Evolutionary conservation across 2,888 invertebrate genomes (phyloP).

Genomic region (Eumerus sabulonum): DNA sequence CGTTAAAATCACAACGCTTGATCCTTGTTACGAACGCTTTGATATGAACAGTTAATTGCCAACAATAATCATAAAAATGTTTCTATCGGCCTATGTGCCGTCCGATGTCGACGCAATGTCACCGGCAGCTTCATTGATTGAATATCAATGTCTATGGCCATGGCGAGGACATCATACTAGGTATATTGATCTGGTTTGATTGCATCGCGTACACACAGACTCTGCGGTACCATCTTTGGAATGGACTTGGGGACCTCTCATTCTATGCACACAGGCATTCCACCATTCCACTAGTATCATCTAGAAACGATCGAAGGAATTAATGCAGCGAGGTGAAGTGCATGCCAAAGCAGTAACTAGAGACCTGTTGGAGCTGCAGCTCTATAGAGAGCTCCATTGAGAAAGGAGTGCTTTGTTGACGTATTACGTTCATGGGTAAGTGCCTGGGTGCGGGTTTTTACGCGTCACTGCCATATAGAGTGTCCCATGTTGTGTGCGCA

Average conservation of each 20-base stretch:
- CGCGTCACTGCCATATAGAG: constrained; percentile 47
- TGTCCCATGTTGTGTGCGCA: constrained; percentile 16
- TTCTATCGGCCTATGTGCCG: constrained; percentile 46
- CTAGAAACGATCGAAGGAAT: constrained; percentile 38
- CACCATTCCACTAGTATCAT: constrained; percentile 36
- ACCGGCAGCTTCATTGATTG: constrained; percentile 56
- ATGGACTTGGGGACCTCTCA: constrained; percentile 59
- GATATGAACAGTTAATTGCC: constrained; percentile 65
- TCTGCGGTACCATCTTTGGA: constrained; percentile 68
- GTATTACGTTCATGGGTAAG: constrained; percentile 64
- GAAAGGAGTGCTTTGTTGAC: constrained; percentile 67
- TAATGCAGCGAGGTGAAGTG: constrained; percentile 45
- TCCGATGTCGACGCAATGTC: constrained; percentile 55
- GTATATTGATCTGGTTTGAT: constrained; percentile 56
- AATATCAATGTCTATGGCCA: constrained; percentile 61
- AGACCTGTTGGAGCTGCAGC: not conserved
- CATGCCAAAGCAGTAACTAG: constrained; percentile 2
- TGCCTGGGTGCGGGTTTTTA: constrained; percentile 62
- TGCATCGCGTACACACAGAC: constrained; percentile 44
- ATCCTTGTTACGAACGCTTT: constrained; percentile 29
- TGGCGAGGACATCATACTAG: constrained; percentile 15
- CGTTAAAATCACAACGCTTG: constrained; percentile 17
- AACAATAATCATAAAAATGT: constrained; percentile 64
- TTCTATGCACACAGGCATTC: constrained; percentile 52
- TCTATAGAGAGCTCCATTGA: constrained; percentile 47